These are phyloP conservation scores for Spicauda simplicius DNA, from an alignment of 2,888 invertebrate species.

Conservation along the genomic window DNA sequence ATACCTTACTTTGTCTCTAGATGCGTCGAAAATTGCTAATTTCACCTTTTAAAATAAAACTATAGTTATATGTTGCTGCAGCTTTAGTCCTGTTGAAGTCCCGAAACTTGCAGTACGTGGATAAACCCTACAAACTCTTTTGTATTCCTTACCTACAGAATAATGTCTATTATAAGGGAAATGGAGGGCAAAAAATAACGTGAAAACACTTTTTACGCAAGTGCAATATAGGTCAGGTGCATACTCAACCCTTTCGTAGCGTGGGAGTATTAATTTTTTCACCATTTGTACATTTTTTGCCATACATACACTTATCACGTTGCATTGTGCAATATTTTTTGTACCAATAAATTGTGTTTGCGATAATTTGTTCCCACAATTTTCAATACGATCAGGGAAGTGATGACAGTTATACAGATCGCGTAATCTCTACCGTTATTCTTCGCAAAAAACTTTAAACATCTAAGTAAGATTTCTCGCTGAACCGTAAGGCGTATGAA, in stretches of 20 bases:
- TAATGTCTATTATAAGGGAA: conserved; percentile 48
- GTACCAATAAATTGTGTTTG: conserved; percentile 77
- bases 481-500: background rate
- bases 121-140: conserved; percentile 58
- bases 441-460: conserved; percentile 15
- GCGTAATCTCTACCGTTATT: conserved; percentile 67
- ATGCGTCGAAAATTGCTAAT: too few species aligned
- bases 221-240: conserved; percentile 83
- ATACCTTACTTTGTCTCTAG: too few species aligned
- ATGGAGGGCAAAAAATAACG: conserved; percentile 76
- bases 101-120: conserved; percentile 33
- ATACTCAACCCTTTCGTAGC: conserved; percentile 80
- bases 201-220: conserved; percentile 68
- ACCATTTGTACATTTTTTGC: conserved; percentile 37
- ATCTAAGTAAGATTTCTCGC: conserved; percentile 27
- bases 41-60: too few species aligned
- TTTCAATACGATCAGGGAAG: conserved; percentile 68
- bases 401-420: conserved; percentile 76
- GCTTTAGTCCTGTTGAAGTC: background rate
- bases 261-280: conserved; percentile 78
- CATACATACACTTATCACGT: conserved; percentile 46
- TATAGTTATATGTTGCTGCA: too few species aligned
- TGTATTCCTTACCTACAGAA: conserved; percentile 54
- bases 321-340: conserved; percentile 74
- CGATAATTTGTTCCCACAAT: conserved; percentile 84